Base-by-base conservation (phyloP, 2,797 vertebrate genomes). In the Melanotaenia trifasciata region DNA sequence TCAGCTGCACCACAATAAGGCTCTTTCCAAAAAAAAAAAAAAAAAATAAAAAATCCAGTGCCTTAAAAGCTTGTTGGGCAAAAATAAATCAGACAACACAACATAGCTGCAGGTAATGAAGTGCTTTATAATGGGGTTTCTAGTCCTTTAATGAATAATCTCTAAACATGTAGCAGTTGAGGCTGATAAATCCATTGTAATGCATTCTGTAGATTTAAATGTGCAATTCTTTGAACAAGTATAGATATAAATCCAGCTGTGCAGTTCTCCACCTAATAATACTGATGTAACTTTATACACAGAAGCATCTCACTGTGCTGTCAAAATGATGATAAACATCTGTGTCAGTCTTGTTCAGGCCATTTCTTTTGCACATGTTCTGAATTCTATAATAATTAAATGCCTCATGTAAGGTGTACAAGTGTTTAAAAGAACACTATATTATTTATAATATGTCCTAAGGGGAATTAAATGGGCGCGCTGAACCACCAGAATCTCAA, bases 71-170 rank as follows among this genome's bases (percentile, higher is more conserved):
- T 56, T 35, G 32, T 76, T 62, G n/a, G 22, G 67, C 16, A 85
- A 81, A 13, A 69, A 40, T 47, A 80, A 78, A 47, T 51, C 72
- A 38, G 22, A 77, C n/a, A 78, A 54, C 65, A 67, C 16, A 84
- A 57, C 8, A 62, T 12, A 3, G 14, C 62, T 50, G 70, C 40
- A 16, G 5, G 54, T 36, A n/a, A 35, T 14, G 24, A 5, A 43
- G 70, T 32, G 16, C 76, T 20, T 67, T 50, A 54, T 26, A 0
- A 54, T 24, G 12, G 18, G 16, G 6, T 16, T 71, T 65, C 13
- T 1, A 45, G n/a, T 40, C 18, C 58, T 79, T 72, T 62, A 26
- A 75, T 63, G 64, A 71, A 36, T 65, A 58, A 22, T 51, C 2
- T 36, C 22, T 53, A 64, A 10, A 9, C 32, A 35, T 3, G 47